A percentile compares a stretch with the other conserved stretches of the same genome.
Conservation (phyloP, 2,888 invertebrate genomes). For the Rhaphigaster nebulosa region DNA sequence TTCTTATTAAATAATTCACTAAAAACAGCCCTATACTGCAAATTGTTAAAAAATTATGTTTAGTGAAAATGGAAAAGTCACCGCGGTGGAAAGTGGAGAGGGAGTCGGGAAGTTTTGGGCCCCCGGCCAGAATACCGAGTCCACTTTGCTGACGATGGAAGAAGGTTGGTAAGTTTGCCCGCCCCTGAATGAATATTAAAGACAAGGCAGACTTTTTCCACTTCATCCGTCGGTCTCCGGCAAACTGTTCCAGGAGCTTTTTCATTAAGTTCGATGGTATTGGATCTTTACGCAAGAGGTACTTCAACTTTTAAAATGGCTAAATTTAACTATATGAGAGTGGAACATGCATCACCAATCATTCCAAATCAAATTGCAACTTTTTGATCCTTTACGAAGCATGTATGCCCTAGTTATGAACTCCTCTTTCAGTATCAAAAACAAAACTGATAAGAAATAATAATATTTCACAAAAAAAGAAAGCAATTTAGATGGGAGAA, state of each 20-base stretch:
- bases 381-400: background rate
- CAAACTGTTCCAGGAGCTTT: slow-evolving; percentile 6
- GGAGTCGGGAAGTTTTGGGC: background rate
- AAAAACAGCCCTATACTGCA: background rate
- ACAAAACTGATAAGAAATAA: background rate
- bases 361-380: background rate
- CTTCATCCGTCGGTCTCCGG: slow-evolving; percentile 31
- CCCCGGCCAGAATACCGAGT: slow-evolving; percentile 10
- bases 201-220: slow-evolving; percentile 42
- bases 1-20: background rate
- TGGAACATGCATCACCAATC: background rate
- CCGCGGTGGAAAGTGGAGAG: background rate
- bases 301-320: background rate
- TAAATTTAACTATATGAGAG: background rate
- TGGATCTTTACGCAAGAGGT: background rate
- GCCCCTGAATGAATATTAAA: slow-evolving; percentile 36
- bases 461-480: too few species aligned
- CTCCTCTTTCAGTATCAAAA: background rate
- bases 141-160: slow-evolving; percentile 31
- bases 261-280: background rate
- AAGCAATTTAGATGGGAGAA: too few species aligned
- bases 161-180: slow-evolving; percentile 19
- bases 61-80: slow-evolving; percentile 5
- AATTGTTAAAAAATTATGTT: background rate
- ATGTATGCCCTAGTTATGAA: background rate